Conservation (phyloP, 2,888 invertebrate species). For the Timema podura region DNA sequence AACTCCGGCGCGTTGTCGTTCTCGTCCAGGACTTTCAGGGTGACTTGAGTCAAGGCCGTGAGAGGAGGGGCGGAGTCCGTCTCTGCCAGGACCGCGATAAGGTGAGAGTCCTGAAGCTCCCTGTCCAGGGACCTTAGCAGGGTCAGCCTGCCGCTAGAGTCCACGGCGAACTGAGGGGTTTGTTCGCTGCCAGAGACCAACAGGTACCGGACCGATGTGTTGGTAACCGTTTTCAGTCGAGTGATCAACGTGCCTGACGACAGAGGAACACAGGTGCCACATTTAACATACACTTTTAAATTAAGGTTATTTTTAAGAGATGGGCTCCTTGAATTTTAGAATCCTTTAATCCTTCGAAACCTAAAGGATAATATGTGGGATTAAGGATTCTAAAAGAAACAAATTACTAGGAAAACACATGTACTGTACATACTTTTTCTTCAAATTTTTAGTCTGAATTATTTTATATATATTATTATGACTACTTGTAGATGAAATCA, state of each 20-base stretch:
- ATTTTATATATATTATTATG: too few species aligned
- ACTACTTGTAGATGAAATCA: too few species aligned
- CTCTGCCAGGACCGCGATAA: constrained; percentile 40
- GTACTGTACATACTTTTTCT: too few species aligned
- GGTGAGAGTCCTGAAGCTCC: constrained; percentile 36
- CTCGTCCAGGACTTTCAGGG: constrained; percentile 44
- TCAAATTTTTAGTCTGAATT: too few species aligned
- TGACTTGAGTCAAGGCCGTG: constrained; percentile 40
- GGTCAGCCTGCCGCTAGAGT: constrained; percentile 36
- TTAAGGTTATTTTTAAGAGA: too few species aligned
- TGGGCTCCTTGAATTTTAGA: too few species aligned
- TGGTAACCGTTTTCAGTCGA: constrained; percentile 40
- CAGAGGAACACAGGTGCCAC: neutral
- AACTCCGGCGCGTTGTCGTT: constrained; percentile 45
- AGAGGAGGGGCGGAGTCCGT: constrained; percentile 42
- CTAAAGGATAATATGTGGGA: too few species aligned
- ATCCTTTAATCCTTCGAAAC: too few species aligned
- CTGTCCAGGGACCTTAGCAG: constrained; percentile 38
- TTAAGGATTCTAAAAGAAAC: too few species aligned
- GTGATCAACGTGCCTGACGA: constrained; percentile 39
- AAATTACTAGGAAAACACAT: too few species aligned
- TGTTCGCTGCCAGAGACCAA: constrained; percentile 38
- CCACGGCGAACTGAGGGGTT: constrained; percentile 37
- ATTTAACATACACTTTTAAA: too few species aligned
- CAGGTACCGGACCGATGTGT: constrained; percentile 40